Evolutionary conservation across 2,888 invertebrate genomes (phyloP).

Genomic region (Drosophila lacicola): DNA sequence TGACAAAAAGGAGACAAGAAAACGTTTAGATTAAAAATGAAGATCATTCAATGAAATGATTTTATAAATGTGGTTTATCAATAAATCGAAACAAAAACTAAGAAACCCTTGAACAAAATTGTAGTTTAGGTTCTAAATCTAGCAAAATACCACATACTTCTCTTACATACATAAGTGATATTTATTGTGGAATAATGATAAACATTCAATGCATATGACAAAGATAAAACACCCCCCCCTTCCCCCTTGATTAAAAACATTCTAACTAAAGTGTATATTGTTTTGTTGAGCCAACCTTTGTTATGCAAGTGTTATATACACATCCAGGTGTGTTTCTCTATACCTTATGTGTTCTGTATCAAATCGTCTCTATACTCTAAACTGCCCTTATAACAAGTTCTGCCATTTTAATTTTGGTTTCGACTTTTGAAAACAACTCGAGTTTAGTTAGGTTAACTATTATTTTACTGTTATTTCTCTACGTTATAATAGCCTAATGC

Average conservation of each 20-base stretch:
- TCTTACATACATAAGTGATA: conserved; percentile 78
- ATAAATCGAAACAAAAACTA: conserved; percentile 52
- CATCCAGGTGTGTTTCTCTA: conserved; percentile 14
- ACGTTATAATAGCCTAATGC: conserved; percentile 41
- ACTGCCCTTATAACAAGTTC: conserved; percentile 63
- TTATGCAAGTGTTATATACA: conserved; percentile 51
- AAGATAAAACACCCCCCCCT: conserved; percentile 20
- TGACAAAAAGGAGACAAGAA: conserved; percentile 41
- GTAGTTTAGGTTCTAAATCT: conserved; percentile 68
- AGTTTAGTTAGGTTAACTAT: conserved; percentile 46
- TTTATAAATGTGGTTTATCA: conserved; percentile 52
- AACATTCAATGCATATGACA: conserved; percentile 36
- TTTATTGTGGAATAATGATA: conserved; percentile 67
- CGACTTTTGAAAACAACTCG: conserved; percentile 22
- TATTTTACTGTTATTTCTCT: conserved; percentile 37
- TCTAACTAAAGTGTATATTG: conserved; percentile 43
- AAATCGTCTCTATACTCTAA: conserved; percentile 46
- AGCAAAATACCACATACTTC: conserved; percentile 67
- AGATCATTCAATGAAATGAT: conserved; percentile 32
- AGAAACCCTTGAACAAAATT: conserved; percentile 64
- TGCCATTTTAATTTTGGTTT: conserved; percentile 58
- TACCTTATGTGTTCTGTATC: conserved; percentile 51
- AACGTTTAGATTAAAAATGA: conserved; percentile 55
- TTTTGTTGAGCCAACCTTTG: conserved; percentile 59
- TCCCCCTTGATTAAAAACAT: conserved; percentile 16